Conservation (phyloP, 2,797 vertebrate genomes). For the Acanthurus tractus region DNA sequence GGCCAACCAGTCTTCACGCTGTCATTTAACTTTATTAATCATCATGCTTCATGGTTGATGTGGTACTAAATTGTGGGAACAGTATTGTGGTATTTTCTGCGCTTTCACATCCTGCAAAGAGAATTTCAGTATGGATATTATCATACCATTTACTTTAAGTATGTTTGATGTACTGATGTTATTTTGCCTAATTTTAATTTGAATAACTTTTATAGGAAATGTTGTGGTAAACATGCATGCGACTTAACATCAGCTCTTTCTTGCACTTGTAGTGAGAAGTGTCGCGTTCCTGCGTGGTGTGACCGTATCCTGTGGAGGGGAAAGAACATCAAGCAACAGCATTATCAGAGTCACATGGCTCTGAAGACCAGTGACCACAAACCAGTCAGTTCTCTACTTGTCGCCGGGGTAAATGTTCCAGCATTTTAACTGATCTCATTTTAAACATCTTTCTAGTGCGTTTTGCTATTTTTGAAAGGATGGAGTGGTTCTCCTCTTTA, state of each 20-base stretch:
- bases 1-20: background rate
- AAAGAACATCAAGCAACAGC: slow-evolving; percentile 88
- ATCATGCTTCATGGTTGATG: background rate
- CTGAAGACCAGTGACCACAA: slow-evolving; percentile 97
- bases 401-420: slow-evolving; percentile 88
- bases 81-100: slow-evolving; percentile 22
- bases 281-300: slow-evolving; percentile 95
- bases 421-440: background rate
- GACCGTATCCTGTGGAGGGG: slow-evolving; percentile 97
- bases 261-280: slow-evolving; percentile 92
- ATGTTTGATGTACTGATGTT: background rate
- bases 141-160: slow-evolving; percentile 7
- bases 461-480: background rate
- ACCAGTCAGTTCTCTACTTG: slow-evolving; percentile 94
- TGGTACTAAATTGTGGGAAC: background rate
- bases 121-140: slow-evolving; percentile 8
- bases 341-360: slow-evolving; percentile 94
- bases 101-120: background rate
- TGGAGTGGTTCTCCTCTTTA: background rate
- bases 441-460: background rate
- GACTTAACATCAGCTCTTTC: background rate
- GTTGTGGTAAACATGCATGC: background rate
- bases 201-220: background rate
- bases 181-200: background rate
- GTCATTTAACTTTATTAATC: background rate